Evolutionary conservation across 2,888 invertebrate species (phyloP), one percentile per base, ranked within the genome.

Genomic region (Galeopsomyia nigrocyanea): DNA sequence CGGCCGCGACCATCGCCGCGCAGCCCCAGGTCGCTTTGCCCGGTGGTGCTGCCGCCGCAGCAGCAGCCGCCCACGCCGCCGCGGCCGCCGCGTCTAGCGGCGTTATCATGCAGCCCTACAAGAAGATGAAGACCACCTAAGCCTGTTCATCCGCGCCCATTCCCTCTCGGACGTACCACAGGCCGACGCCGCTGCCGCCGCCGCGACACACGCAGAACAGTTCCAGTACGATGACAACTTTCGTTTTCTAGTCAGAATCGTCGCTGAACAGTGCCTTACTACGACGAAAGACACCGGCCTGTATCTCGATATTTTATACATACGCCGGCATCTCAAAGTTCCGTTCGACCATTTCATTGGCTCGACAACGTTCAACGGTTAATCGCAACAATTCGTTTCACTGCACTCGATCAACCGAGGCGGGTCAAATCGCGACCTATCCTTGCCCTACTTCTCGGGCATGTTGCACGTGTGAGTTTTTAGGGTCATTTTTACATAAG

Each of bases 81-180:
- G 85, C 87, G 26, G 87, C 84, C 70, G 86, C 84, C 70, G 84
- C 82, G 60, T 84, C 79, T 83, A 78, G 87, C 79, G 81, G 86
- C 80, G 80, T 83, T 81, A 90, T 91, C 22, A 89, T 94, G 85
- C 95, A 95, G 86, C 95, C 95, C 72, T 95, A 94, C 88, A 95
- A 95, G 88, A 95, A 95, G 89, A 93, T 95, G 92, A 95, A 95
- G 89, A 95, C 95, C 82, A 94, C 93, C 85, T 93, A 93, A 89
- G 82, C 31, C n/a, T 21, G 19, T 17, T 31, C 53, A 10, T 7
- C 13, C 31, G 21, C 51, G 58, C 17, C 3, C 47, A 6, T 19
- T n/a, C 50, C 47, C 26, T 51, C 50, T 17, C 55, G 46, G 21
- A 55, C 31, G 13, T n/a, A 14, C 56, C 26, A n/a, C 26, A 19